Evolutionary conservation across 2,797 vertebrate genomes (phyloP), one percentile per base, ranked within the genome.

Genomic region (Fistularia commersonii): DNA sequence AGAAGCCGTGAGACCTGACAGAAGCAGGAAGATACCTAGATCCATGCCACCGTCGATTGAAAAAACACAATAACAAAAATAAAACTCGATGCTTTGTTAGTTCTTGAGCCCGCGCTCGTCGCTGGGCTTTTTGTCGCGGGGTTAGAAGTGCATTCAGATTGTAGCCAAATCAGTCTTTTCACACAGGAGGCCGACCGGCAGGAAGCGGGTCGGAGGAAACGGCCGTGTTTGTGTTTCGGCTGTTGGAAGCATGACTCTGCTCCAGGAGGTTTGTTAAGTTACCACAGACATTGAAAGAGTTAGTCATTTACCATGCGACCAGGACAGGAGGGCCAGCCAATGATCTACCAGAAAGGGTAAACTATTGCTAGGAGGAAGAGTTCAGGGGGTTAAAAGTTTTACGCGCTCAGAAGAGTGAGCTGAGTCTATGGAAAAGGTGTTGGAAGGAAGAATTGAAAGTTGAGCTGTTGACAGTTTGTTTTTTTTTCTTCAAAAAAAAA

Each of bases 221-320:
- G 35, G 45, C 51, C 45, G 48, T 53, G 48, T 72, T 70, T 53
- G 33, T 50, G 32, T 57, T 66, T 57, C 57, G 41, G 49, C 33
- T 51, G 59, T 62, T 41, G 32, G 61, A 50, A 64, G 14, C 33
- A 43, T 56, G 43, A 49, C 42, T 67, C 63, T 42, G 72, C 48
- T 58, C 66, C 51, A 50, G 23, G 31, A 77, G 48, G 59, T 88
- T 85, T 87, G 86, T 92, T 90, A 92, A n/a, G 93, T 92, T 88
- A 93, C 91, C 92, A 94, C 92, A 95, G 92, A 94, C 91, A 94
- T 90, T 83, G 57, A 64, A 82, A 82, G 78, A 83, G 83, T 90
- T 90, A 90, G 83, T 87, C 65, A 82, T 81, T 72, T 64, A 71
- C 60, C 38, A 57, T 76, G 74, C 70, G 32, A 58, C 74, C 66